These are phyloP conservation scores for Dipodomys merriami DNA, from an alignment of 2,113 vertebrate species.

Conservation along the genomic window DNA sequence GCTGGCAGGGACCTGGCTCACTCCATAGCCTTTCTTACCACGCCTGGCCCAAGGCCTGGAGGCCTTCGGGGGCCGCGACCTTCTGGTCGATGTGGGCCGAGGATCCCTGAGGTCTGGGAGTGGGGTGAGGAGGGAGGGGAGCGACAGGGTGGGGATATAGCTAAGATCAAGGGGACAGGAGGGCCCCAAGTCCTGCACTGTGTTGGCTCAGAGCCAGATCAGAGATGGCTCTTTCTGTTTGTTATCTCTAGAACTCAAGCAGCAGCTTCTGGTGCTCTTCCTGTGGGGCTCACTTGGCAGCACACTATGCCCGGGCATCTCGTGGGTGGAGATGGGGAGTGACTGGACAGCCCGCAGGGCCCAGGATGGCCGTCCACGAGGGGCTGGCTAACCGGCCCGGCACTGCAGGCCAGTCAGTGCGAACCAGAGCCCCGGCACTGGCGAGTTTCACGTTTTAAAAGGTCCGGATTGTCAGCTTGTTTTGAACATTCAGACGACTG, in stretches of 20 bases:
- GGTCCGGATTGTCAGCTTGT: background rate
- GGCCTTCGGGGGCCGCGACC: background rate
- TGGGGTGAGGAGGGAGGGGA: background rate
- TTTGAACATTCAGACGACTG: background rate
- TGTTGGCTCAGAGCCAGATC: background rate
- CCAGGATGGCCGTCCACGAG: too few relatives aligned
- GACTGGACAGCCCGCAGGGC: too few relatives aligned
- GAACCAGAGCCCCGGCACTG: background rate
- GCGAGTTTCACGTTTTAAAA: background rate
- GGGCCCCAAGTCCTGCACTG: background rate
- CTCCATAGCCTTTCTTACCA: background rate
- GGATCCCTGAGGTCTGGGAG: fast-evolving
- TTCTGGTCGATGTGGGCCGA: fast-evolving
- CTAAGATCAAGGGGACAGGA: background rate
- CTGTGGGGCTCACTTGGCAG: too few relatives aligned
- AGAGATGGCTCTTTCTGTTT: fast-evolving
- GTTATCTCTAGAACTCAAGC: too few relatives aligned
- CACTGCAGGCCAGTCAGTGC: too few relatives aligned
- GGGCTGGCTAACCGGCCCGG: too few relatives aligned
- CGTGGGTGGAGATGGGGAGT: fast-evolving
- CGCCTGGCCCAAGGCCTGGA: background rate
- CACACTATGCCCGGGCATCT: too few relatives aligned
- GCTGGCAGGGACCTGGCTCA: background rate
- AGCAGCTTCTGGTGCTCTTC: too few relatives aligned
- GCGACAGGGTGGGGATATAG: too few relatives aligned